Conservation (phyloP, 2,888 invertebrate species). For the Drosophila melanosoma region DNA sequence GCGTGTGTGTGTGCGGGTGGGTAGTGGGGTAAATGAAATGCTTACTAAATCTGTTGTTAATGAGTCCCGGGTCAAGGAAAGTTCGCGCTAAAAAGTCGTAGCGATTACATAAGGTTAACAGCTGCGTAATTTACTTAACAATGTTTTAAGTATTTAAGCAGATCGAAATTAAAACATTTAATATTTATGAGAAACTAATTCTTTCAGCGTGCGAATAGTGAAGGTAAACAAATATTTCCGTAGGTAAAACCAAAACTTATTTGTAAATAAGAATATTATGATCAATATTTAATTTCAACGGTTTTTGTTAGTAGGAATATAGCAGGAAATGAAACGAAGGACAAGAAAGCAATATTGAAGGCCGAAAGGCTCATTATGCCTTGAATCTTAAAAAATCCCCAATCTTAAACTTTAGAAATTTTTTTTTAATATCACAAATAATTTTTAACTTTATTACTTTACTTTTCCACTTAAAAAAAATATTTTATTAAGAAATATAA, state of each 20-base stretch:
- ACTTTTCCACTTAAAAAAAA: too few relatives aligned
- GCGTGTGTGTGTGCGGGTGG: not conserved
- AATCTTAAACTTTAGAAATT: too few relatives aligned
- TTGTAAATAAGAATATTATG: not conserved
- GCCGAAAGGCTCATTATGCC: not conserved
- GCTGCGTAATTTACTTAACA: not conserved
- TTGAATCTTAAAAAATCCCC: not conserved
- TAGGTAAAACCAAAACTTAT: not conserved
- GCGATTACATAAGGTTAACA: constrained; percentile 6
- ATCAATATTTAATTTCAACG: not conserved
- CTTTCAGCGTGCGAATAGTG: not conserved
- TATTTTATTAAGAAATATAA: too few relatives aligned
- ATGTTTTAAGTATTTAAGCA: not conserved
- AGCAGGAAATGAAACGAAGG: not conserved
- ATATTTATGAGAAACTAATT: not conserved
- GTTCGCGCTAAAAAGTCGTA: not conserved
- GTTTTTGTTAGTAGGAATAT: not conserved
- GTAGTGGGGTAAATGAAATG: not conserved
- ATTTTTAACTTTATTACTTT: too few relatives aligned
- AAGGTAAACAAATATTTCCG: not conserved
- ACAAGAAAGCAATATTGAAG: not conserved
- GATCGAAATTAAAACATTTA: not conserved
- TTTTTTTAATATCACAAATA: too few relatives aligned
- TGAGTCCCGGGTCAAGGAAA: constrained; percentile 14
- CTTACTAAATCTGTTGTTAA: constrained; percentile 15